These are phyloP conservation scores for Aphidius ervi DNA, from an alignment of 1,140 invertebrate genomes.

Conservation along the genomic window DNA sequence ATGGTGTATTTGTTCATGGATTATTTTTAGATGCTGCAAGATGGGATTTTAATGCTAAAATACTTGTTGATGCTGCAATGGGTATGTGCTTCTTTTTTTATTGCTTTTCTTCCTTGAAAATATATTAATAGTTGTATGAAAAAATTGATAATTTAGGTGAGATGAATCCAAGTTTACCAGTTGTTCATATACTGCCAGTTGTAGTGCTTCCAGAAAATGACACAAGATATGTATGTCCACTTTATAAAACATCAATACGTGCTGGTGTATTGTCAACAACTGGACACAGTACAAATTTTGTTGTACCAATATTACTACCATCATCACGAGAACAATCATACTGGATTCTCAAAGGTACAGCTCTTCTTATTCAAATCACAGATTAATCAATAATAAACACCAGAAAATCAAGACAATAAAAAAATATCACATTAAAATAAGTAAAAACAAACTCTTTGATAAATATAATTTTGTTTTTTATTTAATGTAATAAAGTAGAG, in stretches of 20 bases:
- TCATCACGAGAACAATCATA: slow-evolving; percentile 61
- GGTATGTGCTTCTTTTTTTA: slow-evolving; percentile 46
- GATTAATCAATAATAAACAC: slow-evolving; percentile 48
- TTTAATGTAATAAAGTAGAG: no score
- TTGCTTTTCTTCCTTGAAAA: not conserved
- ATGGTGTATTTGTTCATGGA: slow-evolving; percentile 80
- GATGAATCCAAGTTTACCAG: slow-evolving; percentile 73
- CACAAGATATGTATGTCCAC: slow-evolving; percentile 67
- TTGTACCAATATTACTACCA: slow-evolving; percentile 72
- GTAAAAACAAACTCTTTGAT: no score
- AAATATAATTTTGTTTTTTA: no score
- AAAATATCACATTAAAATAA: slow-evolving; percentile 8
- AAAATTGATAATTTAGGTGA: slow-evolving; percentile 53
- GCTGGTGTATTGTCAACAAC: slow-evolving; percentile 82
- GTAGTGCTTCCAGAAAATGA: slow-evolving; percentile 59
- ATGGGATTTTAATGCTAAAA: slow-evolving; percentile 64
- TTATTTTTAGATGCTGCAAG: slow-evolving; percentile 82
- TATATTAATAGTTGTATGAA: not conserved
- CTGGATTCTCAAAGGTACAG: slow-evolving; percentile 84
- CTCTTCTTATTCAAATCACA: slow-evolving; percentile 73
- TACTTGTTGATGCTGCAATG: slow-evolving; percentile 68
- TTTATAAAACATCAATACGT: slow-evolving; percentile 82
- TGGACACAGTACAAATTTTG: slow-evolving; percentile 86
- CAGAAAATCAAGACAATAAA: not conserved
- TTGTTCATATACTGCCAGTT: slow-evolving; percentile 69